Percentiles rank a stretch among this genome's conserved stretches.
These are phyloP conservation scores for Elephantulus edwardii DNA, from an alignment of 2,113 vertebrate genomes.

Conservation along the genomic window DNA sequence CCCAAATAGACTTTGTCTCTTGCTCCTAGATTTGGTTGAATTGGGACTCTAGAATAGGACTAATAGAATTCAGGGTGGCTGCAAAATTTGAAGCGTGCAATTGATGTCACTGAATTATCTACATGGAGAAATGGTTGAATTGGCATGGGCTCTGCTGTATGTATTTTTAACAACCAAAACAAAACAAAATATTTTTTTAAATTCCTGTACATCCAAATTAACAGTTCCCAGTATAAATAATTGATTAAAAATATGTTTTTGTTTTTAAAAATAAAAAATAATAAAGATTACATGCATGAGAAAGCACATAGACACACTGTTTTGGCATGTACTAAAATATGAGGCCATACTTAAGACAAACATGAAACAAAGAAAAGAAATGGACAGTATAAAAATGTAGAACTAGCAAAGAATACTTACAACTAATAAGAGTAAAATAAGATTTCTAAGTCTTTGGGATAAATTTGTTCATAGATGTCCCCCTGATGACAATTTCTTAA, in stretches of 20 bases:
- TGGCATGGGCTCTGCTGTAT: background rate
- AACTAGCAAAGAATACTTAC: background rate
- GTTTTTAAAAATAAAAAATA: background rate
- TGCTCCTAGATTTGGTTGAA: background rate
- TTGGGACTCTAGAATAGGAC: background rate
- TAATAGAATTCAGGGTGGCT: background rate
- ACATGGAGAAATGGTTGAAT: background rate
- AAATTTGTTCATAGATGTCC: background rate
- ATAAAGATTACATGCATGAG: background rate
- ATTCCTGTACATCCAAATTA: background rate
- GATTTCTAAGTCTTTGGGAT: background rate
- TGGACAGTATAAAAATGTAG: background rate
- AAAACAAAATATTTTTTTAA: background rate
- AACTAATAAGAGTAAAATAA: slow-evolving; percentile 7
- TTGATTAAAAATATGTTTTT: slow-evolving; percentile 19
- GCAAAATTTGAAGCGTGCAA: background rate
- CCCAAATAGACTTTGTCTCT: background rate
- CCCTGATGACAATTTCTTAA: slow-evolving; percentile 24
- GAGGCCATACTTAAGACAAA: background rate
- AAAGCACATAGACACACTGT: background rate
- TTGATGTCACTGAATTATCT: background rate
- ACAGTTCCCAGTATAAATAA: background rate
- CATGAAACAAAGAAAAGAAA: background rate
- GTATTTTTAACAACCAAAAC: background rate
- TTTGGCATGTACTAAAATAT: background rate